Base-by-base conservation (phyloP, 1,140 invertebrate species). In the Brachystomella parvula region DNA sequence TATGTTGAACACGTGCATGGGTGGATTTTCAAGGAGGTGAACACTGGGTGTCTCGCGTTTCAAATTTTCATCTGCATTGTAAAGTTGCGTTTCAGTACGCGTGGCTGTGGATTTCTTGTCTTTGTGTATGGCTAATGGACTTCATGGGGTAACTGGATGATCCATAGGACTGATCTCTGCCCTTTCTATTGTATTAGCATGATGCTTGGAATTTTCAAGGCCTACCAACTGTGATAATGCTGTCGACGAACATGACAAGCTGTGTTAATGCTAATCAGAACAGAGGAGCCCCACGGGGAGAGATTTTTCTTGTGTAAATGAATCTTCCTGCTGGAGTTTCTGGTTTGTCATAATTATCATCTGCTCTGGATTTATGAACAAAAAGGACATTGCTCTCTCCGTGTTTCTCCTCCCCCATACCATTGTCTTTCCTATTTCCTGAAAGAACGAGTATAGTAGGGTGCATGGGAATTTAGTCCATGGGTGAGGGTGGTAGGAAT, bases 321-420 rank as follows among this genome's bases (percentile, higher is more conserved):
- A n/a, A n/a, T n/a, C n/a, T n/a, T n/a, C n/a, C 24, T 26, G 49
- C 24, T 53, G 12, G 49, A 26, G 12, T 53, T 53, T 24, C 9
- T 53, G 12, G 12, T 17, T 53, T 12, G 24, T 9, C 9, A 19
- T n/a, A n/a, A n/a, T n/a, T n/a, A n/a, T n/a, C n/a, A n/a, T n/a
- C n/a, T 53, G 49, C 49, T 53, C 49, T 53, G 49, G 49, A 17
- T 53, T 53, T 53, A 24, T 53, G 12, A 6, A 44, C 9, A 44
- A 44, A 9, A 44, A 44, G 39, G n/a, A 44, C 39, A 9, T 9
- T 44, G 9, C 39, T 44, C 39, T n/a, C 39, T 12, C 39, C 39
- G 9, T 12, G 39, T 6, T 26, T 53, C 49, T 53, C 12, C 12
- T 17, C 9, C 12, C 9, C 49, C 9, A 19, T 15, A 26, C 12